A percentile compares a stretch with the other conserved stretches of the same genome.
Evolutionary conservation across 2,113 vertebrate species (phyloP).

Genomic region (Pheucticus melanocephalus): DNA sequence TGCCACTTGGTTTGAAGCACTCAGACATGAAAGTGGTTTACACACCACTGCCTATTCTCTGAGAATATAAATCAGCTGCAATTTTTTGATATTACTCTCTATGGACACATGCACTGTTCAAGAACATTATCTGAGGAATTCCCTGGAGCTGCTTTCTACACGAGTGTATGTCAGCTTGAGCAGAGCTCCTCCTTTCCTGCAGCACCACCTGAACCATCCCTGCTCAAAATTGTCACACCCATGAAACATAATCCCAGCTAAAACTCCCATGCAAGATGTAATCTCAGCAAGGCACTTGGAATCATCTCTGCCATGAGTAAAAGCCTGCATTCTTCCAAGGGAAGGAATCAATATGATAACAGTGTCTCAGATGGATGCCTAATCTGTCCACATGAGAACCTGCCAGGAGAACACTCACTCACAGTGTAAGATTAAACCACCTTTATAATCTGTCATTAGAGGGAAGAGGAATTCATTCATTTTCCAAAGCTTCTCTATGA

Average conservation of each 20-base stretch:
- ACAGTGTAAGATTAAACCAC: constrained; percentile 69
- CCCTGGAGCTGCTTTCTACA: not conserved
- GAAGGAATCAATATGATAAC: constrained; percentile 73
- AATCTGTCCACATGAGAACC: constrained; percentile 65
- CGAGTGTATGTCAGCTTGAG: not conserved
- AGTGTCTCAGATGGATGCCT: constrained; percentile 61
- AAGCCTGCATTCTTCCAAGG: constrained; percentile 71
- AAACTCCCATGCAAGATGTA: constrained; percentile 72
- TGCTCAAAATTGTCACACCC: constrained; percentile 60
- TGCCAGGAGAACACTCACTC: constrained; percentile 67
- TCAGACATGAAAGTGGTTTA: not conserved
- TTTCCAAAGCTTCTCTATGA: constrained; percentile 33
- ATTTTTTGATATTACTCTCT: not conserved
- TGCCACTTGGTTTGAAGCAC: not conserved
- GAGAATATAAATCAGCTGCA: not conserved
- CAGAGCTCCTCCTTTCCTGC: constrained; percentile 17
- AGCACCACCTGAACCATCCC: constrained; percentile 41
- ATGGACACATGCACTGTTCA: not conserved
- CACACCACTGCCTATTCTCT: not conserved
- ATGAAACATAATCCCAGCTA: constrained; percentile 61
- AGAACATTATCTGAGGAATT: not conserved
- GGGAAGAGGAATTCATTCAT: constrained; percentile 4
- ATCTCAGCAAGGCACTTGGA: constrained; percentile 74
- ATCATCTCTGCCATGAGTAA: constrained; percentile 67
- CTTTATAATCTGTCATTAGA: constrained; percentile 63